Evolutionary conservation across 2,113 vertebrate genomes (phyloP).

Genomic region (Otus sunia): DNA sequence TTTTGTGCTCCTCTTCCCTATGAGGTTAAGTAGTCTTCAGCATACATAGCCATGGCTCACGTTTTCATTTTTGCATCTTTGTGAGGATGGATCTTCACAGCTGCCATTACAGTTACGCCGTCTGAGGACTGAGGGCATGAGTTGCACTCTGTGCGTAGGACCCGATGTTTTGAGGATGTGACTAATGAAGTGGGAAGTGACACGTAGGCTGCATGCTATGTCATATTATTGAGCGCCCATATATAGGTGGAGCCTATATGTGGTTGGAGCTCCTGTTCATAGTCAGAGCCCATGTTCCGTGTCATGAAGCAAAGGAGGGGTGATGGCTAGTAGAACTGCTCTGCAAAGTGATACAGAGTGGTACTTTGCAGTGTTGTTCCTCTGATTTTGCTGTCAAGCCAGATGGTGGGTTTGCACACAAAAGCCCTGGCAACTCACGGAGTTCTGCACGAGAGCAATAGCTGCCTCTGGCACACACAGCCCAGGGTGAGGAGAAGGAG

Average conservation of each 20-base stretch:
- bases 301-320: not conserved
- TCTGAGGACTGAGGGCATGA: not conserved
- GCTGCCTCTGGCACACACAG: not conserved
- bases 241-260: not conserved
- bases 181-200: not conserved
- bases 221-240: not conserved
- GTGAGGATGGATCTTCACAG: not conserved
- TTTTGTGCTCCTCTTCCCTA: not conserved
- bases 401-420: not conserved
- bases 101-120: not conserved
- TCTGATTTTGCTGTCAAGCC: not conserved
- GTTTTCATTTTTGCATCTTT: not conserved
- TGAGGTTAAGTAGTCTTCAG: not conserved
- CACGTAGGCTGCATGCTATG: not conserved
- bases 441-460: not conserved
- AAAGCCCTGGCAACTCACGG: not conserved
- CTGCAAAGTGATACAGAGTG: not conserved
- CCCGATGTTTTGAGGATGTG: not conserved
- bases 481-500: not conserved
- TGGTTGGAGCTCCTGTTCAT: not conserved
- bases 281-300: not conserved
- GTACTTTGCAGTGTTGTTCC: not conserved
- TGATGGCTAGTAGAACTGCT: not conserved
- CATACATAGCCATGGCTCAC: not conserved
- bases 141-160: not conserved